Conservation (phyloP, 2,888 invertebrate genomes). For the Gastrophysa polygoni region DNA sequence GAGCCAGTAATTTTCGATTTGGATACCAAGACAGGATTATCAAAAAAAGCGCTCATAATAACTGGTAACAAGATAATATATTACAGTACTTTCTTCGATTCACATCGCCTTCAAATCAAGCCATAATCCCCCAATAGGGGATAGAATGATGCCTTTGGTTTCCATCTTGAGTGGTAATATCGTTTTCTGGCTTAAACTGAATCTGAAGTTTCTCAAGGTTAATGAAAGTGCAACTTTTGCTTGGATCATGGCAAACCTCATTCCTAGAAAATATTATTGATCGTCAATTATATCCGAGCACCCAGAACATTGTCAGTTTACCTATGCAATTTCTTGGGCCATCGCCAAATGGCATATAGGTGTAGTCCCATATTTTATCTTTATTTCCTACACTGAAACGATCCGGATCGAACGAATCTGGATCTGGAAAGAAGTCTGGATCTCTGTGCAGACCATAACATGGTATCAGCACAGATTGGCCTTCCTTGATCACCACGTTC, state of each 20-base stretch:
- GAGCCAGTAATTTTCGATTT: too few species aligned
- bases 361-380: slow-evolving; percentile 57
- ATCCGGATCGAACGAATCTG: slow-evolving; percentile 64
- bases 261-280: slow-evolving; percentile 56
- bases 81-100: neutral
- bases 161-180: slow-evolving; percentile 55
- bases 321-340: slow-evolving; percentile 65
- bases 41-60: too few species aligned
- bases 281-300: too few species aligned
- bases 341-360: slow-evolving; percentile 64
- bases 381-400: slow-evolving; percentile 62
- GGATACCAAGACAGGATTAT: too few species aligned
- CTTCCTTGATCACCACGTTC: slow-evolving; percentile 60
- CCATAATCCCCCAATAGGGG: slow-evolving; percentile 56
- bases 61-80: slow-evolving; percentile 1
- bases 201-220: slow-evolving; percentile 56
- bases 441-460: slow-evolving; percentile 65
- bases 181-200: slow-evolving; percentile 51
- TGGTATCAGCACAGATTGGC: slow-evolving; percentile 62
- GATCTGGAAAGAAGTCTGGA: slow-evolving; percentile 63
- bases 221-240: slow-evolving; percentile 62
- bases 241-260: slow-evolving; percentile 63
- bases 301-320: slow-evolving; percentile 40
- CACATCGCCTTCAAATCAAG: slow-evolving; percentile 45
- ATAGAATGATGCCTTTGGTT: slow-evolving; percentile 54